phyloP scores from a whole-genome alignment of 1,140 invertebrate genomes.

The Ceratina calcarata region DNA sequence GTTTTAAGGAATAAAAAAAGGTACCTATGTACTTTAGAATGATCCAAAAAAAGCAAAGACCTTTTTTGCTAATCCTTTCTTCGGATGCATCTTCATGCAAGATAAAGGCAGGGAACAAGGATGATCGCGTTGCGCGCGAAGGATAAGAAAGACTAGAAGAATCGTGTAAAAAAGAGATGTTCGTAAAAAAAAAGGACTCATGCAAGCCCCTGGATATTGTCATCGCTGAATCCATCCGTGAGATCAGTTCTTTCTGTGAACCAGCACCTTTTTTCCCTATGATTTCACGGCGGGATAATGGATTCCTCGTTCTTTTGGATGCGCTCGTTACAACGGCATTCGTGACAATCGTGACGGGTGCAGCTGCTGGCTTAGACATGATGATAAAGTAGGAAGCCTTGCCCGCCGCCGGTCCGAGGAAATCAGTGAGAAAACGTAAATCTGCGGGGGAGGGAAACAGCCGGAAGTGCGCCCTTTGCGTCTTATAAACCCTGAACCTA shows the following conservation, averaged over 20 bases:
- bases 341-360: constrained; percentile 69
- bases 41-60: neutral
- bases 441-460: neutral
- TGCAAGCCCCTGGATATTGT: constrained; percentile 76
- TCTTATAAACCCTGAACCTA: too few species aligned
- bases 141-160: constrained; percentile 23
- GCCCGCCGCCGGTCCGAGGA: neutral
- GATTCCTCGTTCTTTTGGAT: constrained; percentile 77
- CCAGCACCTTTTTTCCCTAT: constrained; percentile 73
- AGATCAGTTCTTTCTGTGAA: constrained; percentile 75
- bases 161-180: constrained; percentile 27
- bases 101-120: constrained; percentile 16
- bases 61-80: neutral
- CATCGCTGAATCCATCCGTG: constrained; percentile 74
- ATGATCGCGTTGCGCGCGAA: constrained; percentile 1
- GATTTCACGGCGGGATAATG: constrained; percentile 77
- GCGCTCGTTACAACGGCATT: constrained; percentile 78
- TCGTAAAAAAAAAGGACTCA: constrained; percentile 55
- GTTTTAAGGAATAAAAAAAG: neutral
- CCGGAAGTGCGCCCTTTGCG: neutral
- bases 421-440: constrained; percentile 24
- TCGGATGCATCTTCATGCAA: neutral
- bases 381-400: constrained; percentile 40
- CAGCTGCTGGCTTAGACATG: constrained; percentile 69
- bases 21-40: neutral